Percentiles rank a stretch among this genome's conserved stretches.
Evolutionary conservation across 2,888 invertebrate species (phyloP).

Genomic region (Catocala fraxini): DNA sequence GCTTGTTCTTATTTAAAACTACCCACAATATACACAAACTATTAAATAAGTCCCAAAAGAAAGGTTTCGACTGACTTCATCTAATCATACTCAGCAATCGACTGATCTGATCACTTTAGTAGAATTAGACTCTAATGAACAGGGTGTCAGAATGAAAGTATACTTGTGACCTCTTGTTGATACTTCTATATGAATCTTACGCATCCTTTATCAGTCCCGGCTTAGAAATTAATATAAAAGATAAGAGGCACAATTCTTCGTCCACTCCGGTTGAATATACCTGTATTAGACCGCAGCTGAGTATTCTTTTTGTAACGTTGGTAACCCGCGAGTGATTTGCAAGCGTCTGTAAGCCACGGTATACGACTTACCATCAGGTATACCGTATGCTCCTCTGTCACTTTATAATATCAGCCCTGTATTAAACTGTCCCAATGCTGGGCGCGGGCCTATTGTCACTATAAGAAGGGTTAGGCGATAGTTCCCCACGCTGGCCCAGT

Average conservation of each 20-base stretch:
- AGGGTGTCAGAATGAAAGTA: conserved; percentile 36
- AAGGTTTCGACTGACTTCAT: conserved; percentile 60
- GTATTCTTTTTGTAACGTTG: too few relatives aligned
- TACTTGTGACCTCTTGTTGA: conserved; percentile 25
- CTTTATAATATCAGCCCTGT: too few relatives aligned
- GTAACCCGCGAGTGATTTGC: too few relatives aligned
- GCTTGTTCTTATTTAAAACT: not conserved
- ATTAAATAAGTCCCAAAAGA: conserved; percentile 49
- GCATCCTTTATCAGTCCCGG: conserved; percentile 41
- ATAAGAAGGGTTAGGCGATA: too few relatives aligned
- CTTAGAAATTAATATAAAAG: conserved; percentile 6
- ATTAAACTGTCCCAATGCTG: too few relatives aligned
- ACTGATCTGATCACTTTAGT: conserved; percentile 56
- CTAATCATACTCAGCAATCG: conserved; percentile 50
- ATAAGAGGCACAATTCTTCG: not conserved
- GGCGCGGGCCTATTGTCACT: too few relatives aligned
- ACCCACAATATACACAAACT: conserved; percentile 11
- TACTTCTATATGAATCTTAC: conserved; percentile 27
- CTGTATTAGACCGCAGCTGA: too few relatives aligned
- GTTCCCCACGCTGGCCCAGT: too few relatives aligned
- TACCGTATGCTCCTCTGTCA: too few relatives aligned
- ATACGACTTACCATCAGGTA: too few relatives aligned
- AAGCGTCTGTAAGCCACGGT: too few relatives aligned
- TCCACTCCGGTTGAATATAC: too few relatives aligned
- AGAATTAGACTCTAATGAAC: conserved; percentile 43